phyloP scores from a whole-genome alignment of 2,797 vertebrate species.

The Anas bernieri region DNA sequence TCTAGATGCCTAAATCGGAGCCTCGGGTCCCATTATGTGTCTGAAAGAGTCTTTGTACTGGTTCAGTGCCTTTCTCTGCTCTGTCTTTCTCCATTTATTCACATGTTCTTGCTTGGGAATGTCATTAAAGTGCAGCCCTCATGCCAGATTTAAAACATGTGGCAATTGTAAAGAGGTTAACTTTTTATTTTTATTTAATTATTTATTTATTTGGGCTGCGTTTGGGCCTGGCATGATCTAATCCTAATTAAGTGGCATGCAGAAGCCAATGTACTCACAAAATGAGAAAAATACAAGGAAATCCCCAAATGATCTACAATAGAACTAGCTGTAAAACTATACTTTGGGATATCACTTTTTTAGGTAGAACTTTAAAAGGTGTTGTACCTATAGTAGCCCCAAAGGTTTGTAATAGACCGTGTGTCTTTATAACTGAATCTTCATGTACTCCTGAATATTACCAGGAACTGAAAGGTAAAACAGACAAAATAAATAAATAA shows the following conservation, averaged over 20 bases:
- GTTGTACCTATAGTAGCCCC: neutral
- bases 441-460: neutral
- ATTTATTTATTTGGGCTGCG: neutral
- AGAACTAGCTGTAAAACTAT: neutral
- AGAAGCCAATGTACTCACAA: neutral
- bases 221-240: neutral
- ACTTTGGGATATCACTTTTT: neutral
- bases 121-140: neutral
- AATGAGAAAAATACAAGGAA: neutral
- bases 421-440: neutral
- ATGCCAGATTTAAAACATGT: neutral
- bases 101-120: neutral
- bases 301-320: neutral
- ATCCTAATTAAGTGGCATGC: neutral
- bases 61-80: neutral
- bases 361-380: neutral
- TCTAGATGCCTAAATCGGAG: neutral
- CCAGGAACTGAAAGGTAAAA: neutral
- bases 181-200: neutral
- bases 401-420: neutral
- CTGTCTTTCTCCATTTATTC: neutral
- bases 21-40: fast-evolving
- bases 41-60: neutral
- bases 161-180: neutral
- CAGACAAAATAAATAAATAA: neutral